Evolutionary conservation across 2,888 invertebrate genomes (phyloP), one percentile per base, ranked within the genome.

Genomic region (Matsumyia berberina): DNA sequence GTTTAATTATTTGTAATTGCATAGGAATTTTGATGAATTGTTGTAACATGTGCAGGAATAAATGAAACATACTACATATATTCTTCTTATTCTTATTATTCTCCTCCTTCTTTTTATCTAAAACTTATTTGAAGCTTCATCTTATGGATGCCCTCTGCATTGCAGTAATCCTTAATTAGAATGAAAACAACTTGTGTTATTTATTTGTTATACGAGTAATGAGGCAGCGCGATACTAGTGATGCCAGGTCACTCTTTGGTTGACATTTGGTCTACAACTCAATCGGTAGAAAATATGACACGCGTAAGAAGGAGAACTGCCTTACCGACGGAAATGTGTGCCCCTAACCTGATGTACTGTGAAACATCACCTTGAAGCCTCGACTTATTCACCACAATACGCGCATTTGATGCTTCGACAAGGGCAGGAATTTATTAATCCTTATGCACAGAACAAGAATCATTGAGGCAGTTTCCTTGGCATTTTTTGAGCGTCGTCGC

Each of bases 1-100:
- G 85, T 85, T 85, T 85, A 85, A 85, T 85, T 85, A 85, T 85
- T 85, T 85, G 85, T 80, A 85, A 85, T 85, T 85, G 85, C 85
- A 85, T 85, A 80, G 85, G 80, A 85, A 85, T 85, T 85, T 80
- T 80, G 74, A 80, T 80, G 85, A 85, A 85, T 85, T 80, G 80
- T 85, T 80, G 74, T 76, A 80, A 79, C 85, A 85, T 85, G 80
- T 80, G 66, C 80, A 85, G 74, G 83, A 69, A 83, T 83, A 79
- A 72, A 73, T 62, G 79, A 79, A 83, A 73, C 79, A 83, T 62
- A 24, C n/a, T n/a, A n/a, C n/a, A n/a, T n/a, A n/a, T n/a, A n/a
- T n/a, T n/a, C n/a, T n/a, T n/a, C n/a, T n/a, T 24, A 78, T 67
- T 78, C 69, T 58, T 70, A 73, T 72, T 60, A 44, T 57, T 44